Evolutionary conservation across 1,140 invertebrate species (phyloP).

Genomic region (Drosophila parvula): DNA sequence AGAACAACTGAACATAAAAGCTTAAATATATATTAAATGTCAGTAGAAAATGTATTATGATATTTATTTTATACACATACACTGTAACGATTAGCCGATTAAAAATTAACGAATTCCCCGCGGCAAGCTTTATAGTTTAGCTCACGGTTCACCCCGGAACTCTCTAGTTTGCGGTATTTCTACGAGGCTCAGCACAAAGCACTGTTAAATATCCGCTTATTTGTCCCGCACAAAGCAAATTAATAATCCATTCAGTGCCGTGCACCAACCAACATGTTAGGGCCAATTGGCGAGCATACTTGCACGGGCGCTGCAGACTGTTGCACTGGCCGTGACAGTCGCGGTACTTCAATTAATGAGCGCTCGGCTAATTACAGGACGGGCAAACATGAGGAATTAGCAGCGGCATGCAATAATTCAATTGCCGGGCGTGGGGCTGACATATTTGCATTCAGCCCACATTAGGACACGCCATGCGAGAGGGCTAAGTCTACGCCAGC

Average conservation of each 20-base stretch:
- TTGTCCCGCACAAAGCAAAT: constrained; percentile 17
- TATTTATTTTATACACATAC: too few species aligned
- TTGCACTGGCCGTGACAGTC: constrained; percentile 42
- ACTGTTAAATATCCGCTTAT: constrained; percentile 18
- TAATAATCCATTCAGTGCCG: constrained; percentile 25
- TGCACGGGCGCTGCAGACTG: constrained; percentile 9
- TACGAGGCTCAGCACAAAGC: constrained; percentile 8
- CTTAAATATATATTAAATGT: too few species aligned
- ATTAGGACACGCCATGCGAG: constrained; percentile 52
- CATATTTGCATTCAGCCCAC: constrained; percentile 26
- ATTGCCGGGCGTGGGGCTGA: constrained; percentile 51
- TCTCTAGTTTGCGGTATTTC: background rate
- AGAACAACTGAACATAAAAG: too few species aligned
- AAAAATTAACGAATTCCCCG: background rate
- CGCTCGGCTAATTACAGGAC: constrained; percentile 64
- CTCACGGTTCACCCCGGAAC: background rate
- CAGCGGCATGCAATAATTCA: constrained; percentile 71
- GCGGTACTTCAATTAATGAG: constrained; percentile 65
- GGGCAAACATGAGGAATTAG: constrained; percentile 53
- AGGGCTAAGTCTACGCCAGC: background rate
- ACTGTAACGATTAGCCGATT: background rate
- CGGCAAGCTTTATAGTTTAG: background rate
- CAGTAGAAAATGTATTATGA: too few species aligned
- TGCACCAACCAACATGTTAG: constrained; percentile 25
- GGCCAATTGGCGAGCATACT: constrained; percentile 22